Evolutionary conservation across 2,888 invertebrate species (phyloP), one percentile per base, ranked within the genome.

Genomic region (Clusia tigrina): DNA sequence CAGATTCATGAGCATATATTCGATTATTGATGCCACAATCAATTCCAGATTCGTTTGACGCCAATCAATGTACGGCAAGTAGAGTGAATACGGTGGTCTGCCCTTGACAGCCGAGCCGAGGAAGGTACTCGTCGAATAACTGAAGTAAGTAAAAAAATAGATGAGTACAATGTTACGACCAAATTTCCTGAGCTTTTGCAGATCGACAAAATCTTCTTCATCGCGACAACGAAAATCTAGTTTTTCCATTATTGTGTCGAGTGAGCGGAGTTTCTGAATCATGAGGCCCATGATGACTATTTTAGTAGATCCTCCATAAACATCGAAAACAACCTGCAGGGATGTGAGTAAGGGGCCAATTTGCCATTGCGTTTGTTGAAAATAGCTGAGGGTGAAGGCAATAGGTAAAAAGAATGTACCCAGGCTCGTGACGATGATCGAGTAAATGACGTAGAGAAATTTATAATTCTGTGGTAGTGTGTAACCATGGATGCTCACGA

Each of bases 261-360:
- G 63, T 5, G 52, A 17, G 0, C 62, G 63, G 38, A 74, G 24
- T 12, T 61, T 51, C 1, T 48, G 53, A 3, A 72, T 17, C 3
- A 59, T 55, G 17, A 62, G 60, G 1, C 46, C 61, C 26, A 74
- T 9, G 0, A 64, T 58, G n/a, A 67, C 25, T 1, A 72, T 61
- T 62, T 76, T 76, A 0, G 63, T 24, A 0, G 71, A 65, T 23
- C 70, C 60, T 2, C 65, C 68, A 20, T 61, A 71, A 1, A 71
- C 70, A 60, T 76, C 64, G 17, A 74, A 66, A 37, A 65, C 69
- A 38, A 67, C 74, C 57, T 76, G 74, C 1, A 74, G 22, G 2
- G 74, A 74, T 18, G 73, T 72, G 12, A 76, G 58, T 22, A 76
- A 26, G 15, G 70, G 69, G 6, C 61, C 64, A 6, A 67, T 67